phyloP scores from a whole-genome alignment of 2,797 vertebrate genomes.

The Microchirus variegatus region DNA sequence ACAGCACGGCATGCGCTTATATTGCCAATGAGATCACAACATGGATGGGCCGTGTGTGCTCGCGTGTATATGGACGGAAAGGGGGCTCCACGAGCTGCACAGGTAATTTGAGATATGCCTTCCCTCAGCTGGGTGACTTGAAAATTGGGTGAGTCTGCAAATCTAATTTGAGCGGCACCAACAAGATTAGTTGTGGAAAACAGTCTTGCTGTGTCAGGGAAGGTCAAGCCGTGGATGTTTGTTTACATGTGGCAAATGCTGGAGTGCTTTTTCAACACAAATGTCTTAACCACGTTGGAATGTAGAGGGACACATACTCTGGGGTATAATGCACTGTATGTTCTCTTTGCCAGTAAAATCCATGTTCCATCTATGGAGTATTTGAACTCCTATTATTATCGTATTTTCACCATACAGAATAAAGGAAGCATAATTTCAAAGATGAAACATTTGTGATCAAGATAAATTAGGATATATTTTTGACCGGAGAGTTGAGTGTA shows the following conservation, averaged over 20 bases:
- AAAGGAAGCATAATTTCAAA: background rate
- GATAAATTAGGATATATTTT: background rate
- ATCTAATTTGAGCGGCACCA: slow-evolving; percentile 62
- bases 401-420: background rate
- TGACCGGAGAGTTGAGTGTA: too few relatives aligned
- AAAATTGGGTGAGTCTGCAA: slow-evolving; percentile 60
- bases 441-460: background rate
- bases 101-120: slow-evolving; percentile 54
- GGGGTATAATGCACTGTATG: background rate
- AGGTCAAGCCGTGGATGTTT: slow-evolving; percentile 61
- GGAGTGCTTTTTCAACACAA: slow-evolving; percentile 32
- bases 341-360: slow-evolving; percentile 1
- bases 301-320: slow-evolving; percentile 12
- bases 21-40: slow-evolving; percentile 49
- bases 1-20: slow-evolving; percentile 6
- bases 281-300: slow-evolving; percentile 12
- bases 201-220: slow-evolving; percentile 51
- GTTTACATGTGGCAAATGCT: slow-evolving; percentile 57
- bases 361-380: background rate
- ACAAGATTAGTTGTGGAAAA: slow-evolving; percentile 58
- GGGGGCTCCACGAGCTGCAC: slow-evolving; percentile 21
- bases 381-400: background rate
- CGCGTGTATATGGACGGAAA: slow-evolving; percentile 5
- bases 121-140: slow-evolving; percentile 47
- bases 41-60: slow-evolving; percentile 3